A percentile compares a stretch with the other conserved stretches of the same genome.
Evolutionary conservation across 1,140 invertebrate genomes (phyloP).

Genomic region (Araneus ventricosus): DNA sequence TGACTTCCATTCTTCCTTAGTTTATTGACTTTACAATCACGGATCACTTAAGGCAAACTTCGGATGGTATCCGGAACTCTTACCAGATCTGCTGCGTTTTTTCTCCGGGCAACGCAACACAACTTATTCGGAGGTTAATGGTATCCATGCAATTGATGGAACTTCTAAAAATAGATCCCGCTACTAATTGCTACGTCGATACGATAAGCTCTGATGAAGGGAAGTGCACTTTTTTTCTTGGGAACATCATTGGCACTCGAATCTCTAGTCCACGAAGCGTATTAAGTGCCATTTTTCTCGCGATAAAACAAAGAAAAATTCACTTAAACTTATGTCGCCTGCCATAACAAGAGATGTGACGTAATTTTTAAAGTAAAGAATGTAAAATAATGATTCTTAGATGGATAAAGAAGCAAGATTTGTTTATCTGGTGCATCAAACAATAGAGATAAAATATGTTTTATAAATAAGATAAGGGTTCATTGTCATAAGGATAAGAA

Average conservation of each 20-base stretch:
- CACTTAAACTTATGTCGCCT: too few species aligned
- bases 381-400: too few species aligned
- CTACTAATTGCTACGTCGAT: neutral
- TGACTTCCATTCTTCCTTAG: neutral
- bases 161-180: neutral
- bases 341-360: too few species aligned
- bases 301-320: too few species aligned
- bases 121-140: neutral
- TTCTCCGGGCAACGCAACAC: neutral
- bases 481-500: too few species aligned
- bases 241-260: neutral
- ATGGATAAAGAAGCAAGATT: too few species aligned
- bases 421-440: too few species aligned
- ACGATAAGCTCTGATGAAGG: neutral
- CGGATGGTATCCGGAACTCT: neutral
- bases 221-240: neutral
- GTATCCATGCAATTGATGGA: neutral
- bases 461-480: too few species aligned
- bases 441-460: too few species aligned
- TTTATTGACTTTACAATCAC: conserved; percentile 12
- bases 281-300: too few species aligned
- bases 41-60: neutral
- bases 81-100: neutral
- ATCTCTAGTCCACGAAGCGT: too few species aligned
- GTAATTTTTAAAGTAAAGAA: too few species aligned